Percentiles rank a stretch among this genome's conserved stretches.
These are phyloP conservation scores for Bombus terrestris DNA, from an alignment of 1,140 invertebrate species.

Conservation along the genomic window DNA sequence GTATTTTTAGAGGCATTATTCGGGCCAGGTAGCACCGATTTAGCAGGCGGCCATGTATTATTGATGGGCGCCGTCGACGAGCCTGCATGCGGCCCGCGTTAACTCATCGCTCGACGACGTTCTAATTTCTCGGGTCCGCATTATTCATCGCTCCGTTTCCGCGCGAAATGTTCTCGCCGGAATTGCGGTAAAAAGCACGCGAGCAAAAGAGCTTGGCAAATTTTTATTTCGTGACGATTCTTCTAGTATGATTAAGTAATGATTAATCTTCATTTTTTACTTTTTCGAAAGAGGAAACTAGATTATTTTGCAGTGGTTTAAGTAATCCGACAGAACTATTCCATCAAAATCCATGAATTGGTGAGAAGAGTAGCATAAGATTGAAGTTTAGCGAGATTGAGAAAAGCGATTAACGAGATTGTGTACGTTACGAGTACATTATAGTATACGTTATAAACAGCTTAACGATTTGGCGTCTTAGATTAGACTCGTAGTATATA, in stretches of 20 bases:
- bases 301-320: no score
- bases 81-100: slow-evolving; percentile 22
- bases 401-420: no score
- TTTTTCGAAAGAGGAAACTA: no score
- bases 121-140: slow-evolving; percentile 23
- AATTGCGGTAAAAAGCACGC: not conserved
- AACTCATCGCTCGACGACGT: slow-evolving; percentile 20
- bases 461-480: no score
- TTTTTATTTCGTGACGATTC: not conserved
- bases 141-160: slow-evolving; percentile 13
- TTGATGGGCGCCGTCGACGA: slow-evolving; percentile 58
- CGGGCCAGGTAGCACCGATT: slow-evolving; percentile 73
- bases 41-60: slow-evolving; percentile 68
- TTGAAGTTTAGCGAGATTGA: no score
- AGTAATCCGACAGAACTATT: no score
- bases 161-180: not conserved
- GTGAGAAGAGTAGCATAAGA: no score
- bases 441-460: no score
- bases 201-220: not conserved
- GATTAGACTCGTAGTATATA: no score
- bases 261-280: no score
- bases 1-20: slow-evolving; percentile 74
- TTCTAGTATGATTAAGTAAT: not conserved
- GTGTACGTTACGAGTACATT: no score
- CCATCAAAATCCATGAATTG: no score